Base-by-base conservation (phyloP, 2,888 invertebrate species). In the Cetonia aurata region DNA sequence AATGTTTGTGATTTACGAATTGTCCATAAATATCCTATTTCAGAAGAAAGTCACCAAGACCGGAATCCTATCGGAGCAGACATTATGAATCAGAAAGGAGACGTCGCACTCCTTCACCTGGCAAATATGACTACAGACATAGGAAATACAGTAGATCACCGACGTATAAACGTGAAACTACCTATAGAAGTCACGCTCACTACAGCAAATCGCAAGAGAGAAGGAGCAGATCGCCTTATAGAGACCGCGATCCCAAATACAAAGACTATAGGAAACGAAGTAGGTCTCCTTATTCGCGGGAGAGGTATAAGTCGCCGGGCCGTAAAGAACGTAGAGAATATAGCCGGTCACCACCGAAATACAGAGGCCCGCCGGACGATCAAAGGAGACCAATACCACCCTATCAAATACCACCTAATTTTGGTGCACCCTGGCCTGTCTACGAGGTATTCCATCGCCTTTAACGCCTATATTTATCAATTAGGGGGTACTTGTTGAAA, bases 261-360 rank as follows among this genome's bases (percentile, higher is more conserved):
- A 57, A 42, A 52, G 69, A 69, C 3, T 60, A 69, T 15, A 46
- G 69, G 31, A 69, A 69, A 37, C 69, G 53, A n/a, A 69, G 69
- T 55, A 52, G 69, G 6, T 69, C 69, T 13, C 69, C 69, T 1
- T 53, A 44, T 41, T 6, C 25, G 4, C 48, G 60, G n/a, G 69
- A 69, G 17, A 59, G 60, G 19, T 69, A 60, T 13, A 69, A 59
- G 46, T 67, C 67, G 8, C 67, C 67, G 0, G 10, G 25, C 6
- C 67, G 48, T 19, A 56, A 67, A 56, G 67, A 44, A 50, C 62
- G 31, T 19, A 53, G 67, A 53, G 13, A 15, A 15, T 60, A 69
- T 42, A 69, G 62, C 6, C 37, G 69, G 3, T 69, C 69, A 37
- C 69, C 69, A 2, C 50, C 60, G 13, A 62, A 50, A 33, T 62